A percentile compares a stretch with the other conserved stretches of the same genome.
Evolutionary conservation across 1,140 invertebrate species (phyloP).

Genomic region (Polypedilum pembai): DNA sequence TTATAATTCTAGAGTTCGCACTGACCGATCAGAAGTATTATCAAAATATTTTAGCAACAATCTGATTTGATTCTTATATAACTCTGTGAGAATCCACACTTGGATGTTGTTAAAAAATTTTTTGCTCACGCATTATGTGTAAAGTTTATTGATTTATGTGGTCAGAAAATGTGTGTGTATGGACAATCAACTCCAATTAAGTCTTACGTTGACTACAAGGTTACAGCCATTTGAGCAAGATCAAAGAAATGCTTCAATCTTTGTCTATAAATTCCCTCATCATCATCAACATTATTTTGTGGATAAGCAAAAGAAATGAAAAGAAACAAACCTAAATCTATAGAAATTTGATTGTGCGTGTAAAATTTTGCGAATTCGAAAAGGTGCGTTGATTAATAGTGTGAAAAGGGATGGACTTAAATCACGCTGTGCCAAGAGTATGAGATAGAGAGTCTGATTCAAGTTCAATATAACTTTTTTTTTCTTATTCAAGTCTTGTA

Average conservation of each 20-base stretch:
- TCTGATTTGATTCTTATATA: too few relatives aligned
- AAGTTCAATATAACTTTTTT: too few relatives aligned
- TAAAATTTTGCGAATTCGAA: background rate
- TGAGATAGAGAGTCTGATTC: background rate
- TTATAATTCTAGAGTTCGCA: too few relatives aligned
- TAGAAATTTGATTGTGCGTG: constrained; percentile 6
- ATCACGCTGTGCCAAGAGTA: background rate
- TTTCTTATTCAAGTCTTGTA: too few relatives aligned
- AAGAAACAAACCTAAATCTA: background rate
- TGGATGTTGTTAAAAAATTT: too few relatives aligned
- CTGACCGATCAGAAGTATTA: too few relatives aligned
- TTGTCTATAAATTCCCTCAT: too few relatives aligned
- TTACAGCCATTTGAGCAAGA: background rate
- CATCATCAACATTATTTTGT: background rate
- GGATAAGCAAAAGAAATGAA: background rate
- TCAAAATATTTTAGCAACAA: too few relatives aligned
- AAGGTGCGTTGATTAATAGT: constrained; percentile 16
- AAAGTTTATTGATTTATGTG: constrained; percentile 15
- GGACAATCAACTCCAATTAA: constrained; percentile 1
- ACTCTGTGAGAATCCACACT: too few relatives aligned
- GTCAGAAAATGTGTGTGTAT: background rate
- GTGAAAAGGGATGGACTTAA: background rate
- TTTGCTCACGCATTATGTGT: background rate
- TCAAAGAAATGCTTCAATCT: background rate
- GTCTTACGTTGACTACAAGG: background rate